A percentile compares a stretch with the other conserved stretches of the same genome.
These are phyloP conservation scores for Xestobium rufovillosum DNA, from an alignment of 2,888 invertebrate species.

Conservation along the genomic window DNA sequence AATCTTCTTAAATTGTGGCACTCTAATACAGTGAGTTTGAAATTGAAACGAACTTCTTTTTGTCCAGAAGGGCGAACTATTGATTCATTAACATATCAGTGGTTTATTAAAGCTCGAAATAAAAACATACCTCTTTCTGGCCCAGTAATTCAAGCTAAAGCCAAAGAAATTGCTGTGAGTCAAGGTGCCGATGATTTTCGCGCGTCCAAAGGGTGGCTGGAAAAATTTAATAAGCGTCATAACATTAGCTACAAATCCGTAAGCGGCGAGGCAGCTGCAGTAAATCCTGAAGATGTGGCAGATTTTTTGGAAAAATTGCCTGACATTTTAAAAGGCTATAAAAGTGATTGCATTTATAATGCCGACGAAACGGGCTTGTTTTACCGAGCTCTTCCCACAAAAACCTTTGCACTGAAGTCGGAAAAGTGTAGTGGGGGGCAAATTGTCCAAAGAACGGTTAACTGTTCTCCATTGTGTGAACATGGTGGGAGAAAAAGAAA, in stretches of 20 bases:
- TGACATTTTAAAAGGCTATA: slow-evolving; percentile 5
- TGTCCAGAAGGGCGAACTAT: too few relatives aligned
- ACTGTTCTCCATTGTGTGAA: slow-evolving; percentile 9
- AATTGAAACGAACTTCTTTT: too few relatives aligned
- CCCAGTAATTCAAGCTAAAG: too few relatives aligned
- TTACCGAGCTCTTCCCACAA: slow-evolving; percentile 8
- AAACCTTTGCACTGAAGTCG: slow-evolving; percentile 8
- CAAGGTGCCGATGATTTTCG: too few relatives aligned
- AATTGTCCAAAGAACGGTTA: slow-evolving; percentile 9
- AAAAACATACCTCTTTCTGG: too few relatives aligned
- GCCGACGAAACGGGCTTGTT: slow-evolving; percentile 9
- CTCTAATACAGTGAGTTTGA: too few relatives aligned
- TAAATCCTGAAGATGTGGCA: slow-evolving; percentile 4
- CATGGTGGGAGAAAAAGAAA: slow-evolving; percentile 8
- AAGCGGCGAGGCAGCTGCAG: slow-evolving; percentile 9
- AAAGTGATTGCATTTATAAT: slow-evolving; percentile 7
- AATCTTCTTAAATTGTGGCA: too few relatives aligned
- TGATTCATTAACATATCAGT: too few relatives aligned
- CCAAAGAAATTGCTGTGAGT: too few relatives aligned
- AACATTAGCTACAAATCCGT: slow-evolving; percentile 9
- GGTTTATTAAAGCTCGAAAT: too few relatives aligned
- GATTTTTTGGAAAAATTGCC: slow-evolving; percentile 6
- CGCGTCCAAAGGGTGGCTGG: too few relatives aligned
- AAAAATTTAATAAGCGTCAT: slow-evolving; percentile 5
- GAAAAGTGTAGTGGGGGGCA: slow-evolving; percentile 8